Evolutionary conservation across 1,140 invertebrate species (phyloP).

Genomic region (Aphelinus certus): DNA sequence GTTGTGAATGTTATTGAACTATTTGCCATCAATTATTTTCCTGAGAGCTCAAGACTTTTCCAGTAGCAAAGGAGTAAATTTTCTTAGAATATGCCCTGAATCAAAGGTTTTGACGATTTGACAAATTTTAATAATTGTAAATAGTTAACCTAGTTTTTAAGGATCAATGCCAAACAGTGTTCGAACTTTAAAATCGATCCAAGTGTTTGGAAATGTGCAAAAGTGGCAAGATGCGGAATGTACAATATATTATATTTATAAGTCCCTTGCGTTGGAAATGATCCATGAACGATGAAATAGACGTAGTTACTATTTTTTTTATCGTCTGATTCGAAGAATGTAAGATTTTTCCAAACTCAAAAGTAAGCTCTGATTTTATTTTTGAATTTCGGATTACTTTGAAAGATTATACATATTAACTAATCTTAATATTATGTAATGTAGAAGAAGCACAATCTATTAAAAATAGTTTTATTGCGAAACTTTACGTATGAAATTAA

Average conservation of each 20-base stretch:
- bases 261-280: constrained; percentile 31
- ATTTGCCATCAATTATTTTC: too few species aligned
- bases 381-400: constrained; percentile 24
- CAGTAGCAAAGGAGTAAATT: too few species aligned
- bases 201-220: constrained; percentile 33
- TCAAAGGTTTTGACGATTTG: constrained; percentile 9
- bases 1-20: too few species aligned
- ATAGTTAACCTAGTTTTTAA: constrained; percentile 36
- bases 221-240: constrained; percentile 30
- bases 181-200: constrained; percentile 11
- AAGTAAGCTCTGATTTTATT: too few species aligned
- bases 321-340: too few species aligned
- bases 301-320: constrained; percentile 51
- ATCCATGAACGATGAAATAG: constrained; percentile 30
- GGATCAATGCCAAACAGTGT: constrained; percentile 23
- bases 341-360: too few species aligned
- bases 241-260: constrained; percentile 37
- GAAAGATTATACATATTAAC: constrained; percentile 26
- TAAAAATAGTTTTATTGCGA: constrained; percentile 36
- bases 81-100: constrained; percentile 15
- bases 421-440: constrained; percentile 32
- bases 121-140: constrained; percentile 33
- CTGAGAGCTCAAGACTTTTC: too few species aligned
- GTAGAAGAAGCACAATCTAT: constrained; percentile 32
- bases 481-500: constrained; percentile 25